Evolutionary conservation across 2,113 vertebrate genomes (phyloP).

Genomic region (Siniperca knerii): DNA sequence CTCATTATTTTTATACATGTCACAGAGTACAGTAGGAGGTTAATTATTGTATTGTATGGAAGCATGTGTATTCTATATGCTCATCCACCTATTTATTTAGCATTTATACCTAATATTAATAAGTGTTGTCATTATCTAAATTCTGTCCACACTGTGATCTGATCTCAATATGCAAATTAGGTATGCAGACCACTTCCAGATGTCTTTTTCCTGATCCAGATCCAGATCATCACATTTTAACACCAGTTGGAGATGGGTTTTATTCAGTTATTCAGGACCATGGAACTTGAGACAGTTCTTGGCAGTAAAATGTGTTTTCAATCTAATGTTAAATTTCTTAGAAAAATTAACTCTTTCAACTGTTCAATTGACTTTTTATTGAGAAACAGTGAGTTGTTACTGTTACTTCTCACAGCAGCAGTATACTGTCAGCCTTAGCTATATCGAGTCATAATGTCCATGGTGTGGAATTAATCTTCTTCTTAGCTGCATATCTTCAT

Average conservation of each 20-base stretch:
- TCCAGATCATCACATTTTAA: not conserved
- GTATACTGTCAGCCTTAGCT: too few species aligned
- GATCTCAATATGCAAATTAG: not conserved
- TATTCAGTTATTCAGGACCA: not conserved
- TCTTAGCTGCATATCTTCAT: too few species aligned
- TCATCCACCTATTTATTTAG: not conserved
- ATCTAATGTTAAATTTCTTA: not conserved
- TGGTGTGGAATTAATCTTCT: too few species aligned
- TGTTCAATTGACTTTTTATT: not conserved
- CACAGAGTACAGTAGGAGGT: not conserved
- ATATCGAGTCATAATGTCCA: too few species aligned
- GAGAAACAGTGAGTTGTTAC: too few species aligned
- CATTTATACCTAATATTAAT: too few species aligned
- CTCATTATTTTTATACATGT: not conserved
- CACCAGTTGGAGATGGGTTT: too few species aligned
- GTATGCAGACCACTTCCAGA: too few species aligned
- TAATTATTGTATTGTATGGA: not conserved
- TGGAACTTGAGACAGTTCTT: not conserved
- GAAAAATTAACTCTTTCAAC: too few species aligned
- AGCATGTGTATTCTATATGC: not conserved
- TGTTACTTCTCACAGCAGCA: too few species aligned
- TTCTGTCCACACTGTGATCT: not conserved
- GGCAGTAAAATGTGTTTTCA: not conserved
- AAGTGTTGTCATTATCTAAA: not conserved
- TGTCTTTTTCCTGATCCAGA: not conserved